Base-by-base conservation (phyloP, 2,888 invertebrate species). In the Crioceris asparagi region DNA sequence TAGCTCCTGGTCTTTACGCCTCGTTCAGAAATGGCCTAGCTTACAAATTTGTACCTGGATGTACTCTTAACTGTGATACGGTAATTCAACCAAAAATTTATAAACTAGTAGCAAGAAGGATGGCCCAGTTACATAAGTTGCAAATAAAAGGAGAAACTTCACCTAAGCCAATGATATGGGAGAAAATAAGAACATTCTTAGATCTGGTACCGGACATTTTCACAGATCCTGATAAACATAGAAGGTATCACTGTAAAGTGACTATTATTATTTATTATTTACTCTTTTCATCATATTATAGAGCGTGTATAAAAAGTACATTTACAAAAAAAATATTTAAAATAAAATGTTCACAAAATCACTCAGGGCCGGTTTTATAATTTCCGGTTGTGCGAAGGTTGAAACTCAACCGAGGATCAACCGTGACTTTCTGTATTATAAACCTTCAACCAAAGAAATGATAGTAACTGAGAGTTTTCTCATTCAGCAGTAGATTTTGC, bases 21-120 rank as follows among this genome's bases (percentile, higher is more conserved):
- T 80, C 83, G 31, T 97, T 97, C 66, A 73, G 79, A 51, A 98
- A 98, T 71, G 97, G 97, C 8, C 69, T 97, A 47, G 85, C 83
- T 26, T 97, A 96, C 63, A 82, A 88, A 62, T 88, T 77, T 61
- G 75, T 83, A 46, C 82, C 84, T 45, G 97, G 97, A 30, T 71
- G 71, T 41, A 83, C 83, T n/a, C 65, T 90, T 14, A 79, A 73
- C 43, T 64, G 70, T 12, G 70, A 76, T 27, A 74, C 72, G 44
- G 81, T 86, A 4, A 62, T 70, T 35, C 62, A 75, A 45, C 72
- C 74, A 7, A 68, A 72, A 49, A 72, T 90, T 47, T 86, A 81
- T 69, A 69, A 70, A 21, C 64, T 85, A 43, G 76, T 96, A 10
- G 90, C 92, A 0, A 70, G 67, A 49, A 77, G 81, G 57, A 79